phyloP scores from a whole-genome alignment of 2,888 invertebrate species.

The Smittia sp. region DNA sequence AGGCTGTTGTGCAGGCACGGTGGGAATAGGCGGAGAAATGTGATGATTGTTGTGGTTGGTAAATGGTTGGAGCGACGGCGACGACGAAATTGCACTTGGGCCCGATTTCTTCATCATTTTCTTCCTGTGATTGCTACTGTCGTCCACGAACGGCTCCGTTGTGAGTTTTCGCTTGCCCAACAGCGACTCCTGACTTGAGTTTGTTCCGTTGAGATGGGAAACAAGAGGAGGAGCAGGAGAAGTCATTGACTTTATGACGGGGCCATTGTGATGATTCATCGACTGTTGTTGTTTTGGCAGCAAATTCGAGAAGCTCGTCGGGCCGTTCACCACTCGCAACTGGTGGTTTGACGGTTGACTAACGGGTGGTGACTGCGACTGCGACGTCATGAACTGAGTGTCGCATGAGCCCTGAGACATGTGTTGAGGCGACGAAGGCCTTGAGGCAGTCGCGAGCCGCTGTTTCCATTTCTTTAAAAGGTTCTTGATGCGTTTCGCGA shows the following conservation, averaged over 20 bases:
- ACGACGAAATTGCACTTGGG: slow-evolving; percentile 22
- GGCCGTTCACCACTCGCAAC: slow-evolving; percentile 10
- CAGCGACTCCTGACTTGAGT: not conserved
- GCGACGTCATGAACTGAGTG: slow-evolving; percentile 27
- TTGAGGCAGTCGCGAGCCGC: slow-evolving; percentile 14
- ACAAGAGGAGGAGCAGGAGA: not conserved
- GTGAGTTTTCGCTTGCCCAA: slow-evolving; percentile 20
- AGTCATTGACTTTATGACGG: not conserved
- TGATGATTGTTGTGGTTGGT: slow-evolving; percentile 3
- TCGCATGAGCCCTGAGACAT: slow-evolving; percentile 34
- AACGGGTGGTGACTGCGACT: slow-evolving; percentile 33
- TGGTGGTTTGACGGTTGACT: not conserved
- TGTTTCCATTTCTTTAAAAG: slow-evolving; percentile 32
- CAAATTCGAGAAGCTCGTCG: slow-evolving; percentile 31
- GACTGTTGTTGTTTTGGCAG: slow-evolving; percentile 31
- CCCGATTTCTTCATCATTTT: slow-evolving; percentile 33
- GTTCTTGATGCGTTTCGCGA: slow-evolving; percentile 35
- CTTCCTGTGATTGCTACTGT: slow-evolving; percentile 28
- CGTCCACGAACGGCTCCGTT: not conserved
- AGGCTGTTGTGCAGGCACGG: not conserved
- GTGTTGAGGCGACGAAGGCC: slow-evolving; percentile 26
- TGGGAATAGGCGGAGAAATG: not conserved
- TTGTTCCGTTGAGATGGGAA: slow-evolving; percentile 21
- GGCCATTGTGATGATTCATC: not conserved
- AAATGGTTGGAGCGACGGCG: not conserved